phyloP scores from a whole-genome alignment of 2,888 invertebrate species.

The Anthophora plumipes region DNA sequence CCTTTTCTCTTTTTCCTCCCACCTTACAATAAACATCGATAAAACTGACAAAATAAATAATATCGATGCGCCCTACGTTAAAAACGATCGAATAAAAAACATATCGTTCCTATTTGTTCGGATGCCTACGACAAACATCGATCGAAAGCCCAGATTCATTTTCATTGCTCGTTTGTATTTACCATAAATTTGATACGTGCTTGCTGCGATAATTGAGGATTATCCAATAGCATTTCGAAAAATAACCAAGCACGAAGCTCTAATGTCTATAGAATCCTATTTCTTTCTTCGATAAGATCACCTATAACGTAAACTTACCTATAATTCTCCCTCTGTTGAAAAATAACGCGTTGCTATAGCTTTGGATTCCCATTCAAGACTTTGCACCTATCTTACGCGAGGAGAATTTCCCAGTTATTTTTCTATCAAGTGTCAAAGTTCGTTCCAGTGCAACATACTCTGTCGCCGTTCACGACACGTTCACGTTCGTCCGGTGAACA shows the following conservation, averaged over 20 bases:
- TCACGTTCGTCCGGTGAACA: neutral
- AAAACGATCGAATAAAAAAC: too few species aligned
- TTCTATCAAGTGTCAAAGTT: neutral
- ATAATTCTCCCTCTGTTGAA: too few species aligned
- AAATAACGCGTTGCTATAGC: neutral
- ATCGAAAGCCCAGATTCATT: constrained; percentile 52
- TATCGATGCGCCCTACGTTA: too few species aligned
- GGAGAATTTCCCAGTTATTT: neutral
- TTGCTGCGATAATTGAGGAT: constrained; percentile 34
- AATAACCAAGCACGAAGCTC: constrained; percentile 2
- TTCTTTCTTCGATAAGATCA: neutral
- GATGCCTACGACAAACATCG: constrained; percentile 3
- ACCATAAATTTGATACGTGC: constrained; percentile 49
- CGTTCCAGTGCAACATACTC: neutral
- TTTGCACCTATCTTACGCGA: too few species aligned
- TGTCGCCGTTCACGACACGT: neutral
- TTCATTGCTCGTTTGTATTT: constrained; percentile 40
- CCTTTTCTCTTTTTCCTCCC: neutral
- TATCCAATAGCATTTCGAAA: constrained; percentile 11
- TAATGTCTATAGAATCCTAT: constrained; percentile 27
- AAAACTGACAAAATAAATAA: too few species aligned
- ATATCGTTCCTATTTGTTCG: constrained; percentile 35
- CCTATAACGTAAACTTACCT: too few species aligned
- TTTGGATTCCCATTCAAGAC: too few species aligned
- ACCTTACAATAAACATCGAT: neutral